Conservation (phyloP, 2,888 invertebrate species). For the Fragum fragum region DNA sequence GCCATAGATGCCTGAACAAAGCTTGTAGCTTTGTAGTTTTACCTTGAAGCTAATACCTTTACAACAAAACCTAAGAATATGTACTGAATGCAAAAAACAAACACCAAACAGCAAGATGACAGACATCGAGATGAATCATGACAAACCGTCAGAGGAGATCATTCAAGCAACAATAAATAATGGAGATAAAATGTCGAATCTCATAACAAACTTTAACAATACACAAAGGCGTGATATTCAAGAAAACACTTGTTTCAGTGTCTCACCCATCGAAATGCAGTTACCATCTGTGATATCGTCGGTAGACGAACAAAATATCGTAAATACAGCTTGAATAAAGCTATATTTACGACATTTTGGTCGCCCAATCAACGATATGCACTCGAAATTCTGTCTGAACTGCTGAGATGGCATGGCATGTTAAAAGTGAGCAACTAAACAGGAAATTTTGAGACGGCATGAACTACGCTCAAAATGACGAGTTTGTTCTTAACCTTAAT, state of each 20-base stretch:
- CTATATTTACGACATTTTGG: no score
- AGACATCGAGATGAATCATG: constrained; percentile 14
- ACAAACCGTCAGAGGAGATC: constrained; percentile 4
- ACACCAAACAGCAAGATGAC: background rate
- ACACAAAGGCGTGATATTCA: constrained; percentile 25
- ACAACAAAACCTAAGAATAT: background rate
- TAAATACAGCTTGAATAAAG: no score
- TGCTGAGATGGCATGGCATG: no score
- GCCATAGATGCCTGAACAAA: no score
- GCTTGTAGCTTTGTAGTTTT: no score
- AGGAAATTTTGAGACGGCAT: no score
- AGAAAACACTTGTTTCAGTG: constrained; percentile 38
- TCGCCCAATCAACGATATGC: no score
- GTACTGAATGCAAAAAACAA: background rate
- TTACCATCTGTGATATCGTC: constrained; percentile 40
- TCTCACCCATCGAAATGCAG: constrained; percentile 36
- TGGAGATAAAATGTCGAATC: constrained; percentile 28
- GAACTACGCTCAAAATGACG: no score
- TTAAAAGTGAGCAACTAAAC: no score
- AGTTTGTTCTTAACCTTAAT: no score
- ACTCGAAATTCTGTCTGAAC: background rate
- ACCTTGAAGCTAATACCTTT: background rate
- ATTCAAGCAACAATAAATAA: constrained; percentile 15
- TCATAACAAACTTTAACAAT: constrained; percentile 38
- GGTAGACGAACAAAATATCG: no score